Evolutionary conservation across 2,113 vertebrate species (phyloP).

Genomic region (Nerophis ophidion): DNA sequence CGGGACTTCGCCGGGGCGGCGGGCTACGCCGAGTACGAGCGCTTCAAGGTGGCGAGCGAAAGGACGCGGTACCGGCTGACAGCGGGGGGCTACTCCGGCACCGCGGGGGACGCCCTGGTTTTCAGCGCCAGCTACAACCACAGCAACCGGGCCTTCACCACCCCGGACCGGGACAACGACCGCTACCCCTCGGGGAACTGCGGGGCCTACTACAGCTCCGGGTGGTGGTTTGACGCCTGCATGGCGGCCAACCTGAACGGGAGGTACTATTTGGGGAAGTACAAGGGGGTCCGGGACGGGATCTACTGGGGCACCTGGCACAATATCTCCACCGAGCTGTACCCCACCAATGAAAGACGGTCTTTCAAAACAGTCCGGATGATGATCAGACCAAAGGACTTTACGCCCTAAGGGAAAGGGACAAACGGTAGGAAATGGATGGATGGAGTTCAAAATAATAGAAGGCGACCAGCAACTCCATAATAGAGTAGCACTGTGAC

Average conservation of each 20-base stretch:
- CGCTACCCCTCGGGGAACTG: conserved; percentile 88
- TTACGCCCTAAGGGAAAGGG: conserved; percentile 23
- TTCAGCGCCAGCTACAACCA: conserved; percentile 82
- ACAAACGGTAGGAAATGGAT: too few species aligned
- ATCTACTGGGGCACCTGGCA: conserved; percentile 96
- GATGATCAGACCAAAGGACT: conserved; percentile 88
- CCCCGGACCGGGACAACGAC: conserved; percentile 88
- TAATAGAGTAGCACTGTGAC: background rate
- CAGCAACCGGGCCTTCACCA: conserved; percentile 85
- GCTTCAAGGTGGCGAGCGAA: conserved; percentile 87
- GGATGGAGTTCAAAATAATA: too few species aligned
- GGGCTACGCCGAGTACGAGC: conserved; percentile 80
- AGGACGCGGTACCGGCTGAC: conserved; percentile 81
- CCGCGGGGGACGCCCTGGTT: conserved; percentile 75
- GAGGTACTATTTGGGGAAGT: conserved; percentile 84
- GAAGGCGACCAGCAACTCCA: too few species aligned
- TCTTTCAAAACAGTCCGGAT: conserved; percentile 83
- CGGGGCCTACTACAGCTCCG: conserved; percentile 87
- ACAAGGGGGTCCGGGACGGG: conserved; percentile 89
- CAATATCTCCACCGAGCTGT: conserved; percentile 66
- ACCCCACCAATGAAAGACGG: conserved; percentile 75
- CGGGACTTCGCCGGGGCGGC: conserved; percentile 80
- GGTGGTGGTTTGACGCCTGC: conserved; percentile 98
- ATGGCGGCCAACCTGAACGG: conserved; percentile 95
- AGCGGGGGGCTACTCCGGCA: conserved; percentile 71